phyloP scores from a whole-genome alignment of 1,140 invertebrate species.

The Brachionus angularis region DNA sequence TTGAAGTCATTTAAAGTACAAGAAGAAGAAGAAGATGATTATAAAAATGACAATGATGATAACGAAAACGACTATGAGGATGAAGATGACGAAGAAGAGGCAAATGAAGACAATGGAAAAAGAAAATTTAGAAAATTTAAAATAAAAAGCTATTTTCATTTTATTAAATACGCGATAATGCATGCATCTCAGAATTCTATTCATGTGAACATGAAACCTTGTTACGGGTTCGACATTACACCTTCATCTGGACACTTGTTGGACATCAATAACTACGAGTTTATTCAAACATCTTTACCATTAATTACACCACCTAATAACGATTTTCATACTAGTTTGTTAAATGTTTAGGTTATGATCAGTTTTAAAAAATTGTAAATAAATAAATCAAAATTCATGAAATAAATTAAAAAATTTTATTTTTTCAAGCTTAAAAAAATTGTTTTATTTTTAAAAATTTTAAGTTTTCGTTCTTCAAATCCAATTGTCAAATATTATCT shows the following conservation, averaged over 20 bases:
- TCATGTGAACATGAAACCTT: constrained; percentile 38
- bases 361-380: no score
- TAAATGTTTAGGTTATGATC: no score
- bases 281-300: constrained; percentile 37
- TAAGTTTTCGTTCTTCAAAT: no score
- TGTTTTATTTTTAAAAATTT: no score
- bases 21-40: constrained; percentile 27
- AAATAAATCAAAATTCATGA: no score
- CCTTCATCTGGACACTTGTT: constrained; percentile 26
- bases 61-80: not conserved
- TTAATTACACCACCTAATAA: not conserved
- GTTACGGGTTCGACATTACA: constrained; percentile 39
- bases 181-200: not conserved
- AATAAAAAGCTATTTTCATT: constrained; percentile 36
- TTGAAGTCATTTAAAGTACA: constrained; percentile 42
- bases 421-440: no score
- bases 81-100: not conserved
- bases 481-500: no score
- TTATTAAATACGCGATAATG: constrained; percentile 34
- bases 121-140: not conserved
- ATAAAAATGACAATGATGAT: not conserved
- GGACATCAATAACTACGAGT: constrained; percentile 17
- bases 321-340: constrained; percentile 43
- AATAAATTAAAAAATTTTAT: no score
- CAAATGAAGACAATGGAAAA: not conserved